Evolutionary conservation across 2,797 vertebrate genomes (phyloP).

Genomic region (Lutjanus campechanus): DNA sequence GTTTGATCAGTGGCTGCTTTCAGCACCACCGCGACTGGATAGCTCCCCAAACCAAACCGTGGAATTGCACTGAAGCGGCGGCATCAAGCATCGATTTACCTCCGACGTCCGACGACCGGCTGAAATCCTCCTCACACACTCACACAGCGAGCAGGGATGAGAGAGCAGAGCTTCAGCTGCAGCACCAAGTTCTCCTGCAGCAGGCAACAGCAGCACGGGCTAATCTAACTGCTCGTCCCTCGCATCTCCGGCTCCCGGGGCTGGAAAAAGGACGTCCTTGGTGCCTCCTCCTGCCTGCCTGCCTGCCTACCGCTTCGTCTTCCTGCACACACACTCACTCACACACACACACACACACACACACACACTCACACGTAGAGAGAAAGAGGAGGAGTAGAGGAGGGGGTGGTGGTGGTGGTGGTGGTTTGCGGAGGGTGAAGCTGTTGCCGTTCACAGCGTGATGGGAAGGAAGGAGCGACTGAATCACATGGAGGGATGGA

Average conservation of each 20-base stretch:
- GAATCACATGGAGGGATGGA: slow-evolving; percentile 78
- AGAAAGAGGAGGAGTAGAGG: slow-evolving; percentile 55
- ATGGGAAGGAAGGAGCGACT: slow-evolving; percentile 69
- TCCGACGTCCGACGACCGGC: slow-evolving; percentile 65
- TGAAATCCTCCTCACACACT: slow-evolving; percentile 58
- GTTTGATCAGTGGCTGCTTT: slow-evolving; percentile 63
- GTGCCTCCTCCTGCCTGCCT: slow-evolving; percentile 72
- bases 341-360: slow-evolving; percentile 5
- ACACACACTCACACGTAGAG: slow-evolving; percentile 24
- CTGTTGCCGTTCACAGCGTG: slow-evolving; percentile 71
- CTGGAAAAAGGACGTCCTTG: slow-evolving; percentile 84
- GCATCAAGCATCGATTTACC: slow-evolving; percentile 73
- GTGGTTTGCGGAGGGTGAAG: slow-evolving; percentile 52
- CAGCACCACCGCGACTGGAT: slow-evolving; percentile 77
- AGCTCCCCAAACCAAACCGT: slow-evolving; percentile 71
- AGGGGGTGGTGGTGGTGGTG: slow-evolving; percentile 15
- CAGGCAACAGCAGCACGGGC: slow-evolving; percentile 51
- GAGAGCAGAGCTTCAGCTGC: slow-evolving; percentile 39
- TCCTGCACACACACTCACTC: slow-evolving; percentile 64
- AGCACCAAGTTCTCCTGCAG: slow-evolving; percentile 76
- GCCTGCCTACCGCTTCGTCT: slow-evolving; percentile 68
- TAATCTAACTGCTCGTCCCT: slow-evolving; percentile 78
- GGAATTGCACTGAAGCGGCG: background rate
- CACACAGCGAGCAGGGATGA: slow-evolving; percentile 48
- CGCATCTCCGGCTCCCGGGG: slow-evolving; percentile 80